Percentiles rank a stretch among this genome's conserved stretches.
phyloP scores from a whole-genome alignment of 2,113 vertebrate genomes.

The Antechinus flavipes region DNA sequence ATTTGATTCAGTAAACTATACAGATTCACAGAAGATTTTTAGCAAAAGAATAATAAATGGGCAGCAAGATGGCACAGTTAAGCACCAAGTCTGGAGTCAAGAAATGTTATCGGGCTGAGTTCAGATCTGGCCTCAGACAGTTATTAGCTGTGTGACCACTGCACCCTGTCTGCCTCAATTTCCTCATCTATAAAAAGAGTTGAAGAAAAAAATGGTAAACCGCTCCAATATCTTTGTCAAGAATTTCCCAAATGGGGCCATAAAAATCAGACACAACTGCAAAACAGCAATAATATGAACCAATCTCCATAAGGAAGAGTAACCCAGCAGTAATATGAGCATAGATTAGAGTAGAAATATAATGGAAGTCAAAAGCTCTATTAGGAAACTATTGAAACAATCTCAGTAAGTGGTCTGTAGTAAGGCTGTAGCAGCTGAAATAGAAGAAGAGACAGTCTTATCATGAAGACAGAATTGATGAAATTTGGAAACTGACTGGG shows the following conservation, averaged over 20 bases:
- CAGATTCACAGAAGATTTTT: background rate
- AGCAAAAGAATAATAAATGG: background rate
- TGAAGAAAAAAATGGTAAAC: background rate
- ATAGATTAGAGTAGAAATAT: background rate
- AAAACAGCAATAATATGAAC: background rate
- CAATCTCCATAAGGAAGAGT: background rate
- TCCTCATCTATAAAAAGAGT: background rate
- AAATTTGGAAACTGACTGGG: background rate
- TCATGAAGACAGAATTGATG: background rate
- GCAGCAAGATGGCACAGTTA: background rate
- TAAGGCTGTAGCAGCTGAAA: background rate
- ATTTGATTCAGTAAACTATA: background rate
- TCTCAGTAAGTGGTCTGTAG: background rate
- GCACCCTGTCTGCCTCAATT: background rate
- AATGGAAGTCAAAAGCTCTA: background rate
- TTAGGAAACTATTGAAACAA: background rate
- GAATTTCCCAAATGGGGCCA: no score
- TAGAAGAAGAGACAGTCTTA: background rate
- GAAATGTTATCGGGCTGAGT: background rate
- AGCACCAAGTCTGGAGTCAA: background rate
- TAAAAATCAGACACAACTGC: background rate
- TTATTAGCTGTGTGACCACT: background rate
- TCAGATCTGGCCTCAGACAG: background rate
- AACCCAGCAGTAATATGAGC: background rate
- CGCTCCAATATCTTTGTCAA: no score